Evolutionary conservation across 1,140 invertebrate genomes (phyloP), one percentile per base, ranked within the genome.

Genomic region (Penaeus japonicus): DNA sequence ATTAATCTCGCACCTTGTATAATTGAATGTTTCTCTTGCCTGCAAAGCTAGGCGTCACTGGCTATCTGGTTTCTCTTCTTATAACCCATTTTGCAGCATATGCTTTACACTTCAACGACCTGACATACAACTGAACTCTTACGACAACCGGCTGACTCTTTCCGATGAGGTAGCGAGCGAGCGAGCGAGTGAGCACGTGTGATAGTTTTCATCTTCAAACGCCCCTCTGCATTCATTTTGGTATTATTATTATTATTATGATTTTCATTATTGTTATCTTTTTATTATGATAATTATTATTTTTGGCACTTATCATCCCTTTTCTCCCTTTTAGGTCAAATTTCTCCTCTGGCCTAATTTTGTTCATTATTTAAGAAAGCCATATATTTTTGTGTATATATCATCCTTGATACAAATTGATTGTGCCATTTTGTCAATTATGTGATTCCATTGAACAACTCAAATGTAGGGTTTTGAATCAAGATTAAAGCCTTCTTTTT

Each of bases 391-490:
- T 87, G 47, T 87, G 85, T 73, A 73, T 47, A 73, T 87, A 81
- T 79, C 81, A 79, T 87, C 85, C 77, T 87, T 87, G 85, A 87
- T 87, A 87, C 85, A 87, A 87, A 87, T 87, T 80, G 47, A 47
- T 62, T 80, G 85, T 87, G 85, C 85, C 85, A 73, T 78, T 80
- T 80, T 87, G 77, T 77, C 20, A 77, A 73, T 78, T 80, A 65
- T 87, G 77, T 77, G 30, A 77, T 77, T 77, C 73, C 30, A 32
- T 39, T 77, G 73, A 47, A 85, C 75, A 77, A 82, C 55, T 27
- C 65, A 47, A 32, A 80, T 59, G 39, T 62, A 39, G 85, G 75
- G 77, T 87, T 80, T 32, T 73, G 70, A 73, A 30, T 32, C 27
- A 27, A 30, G 70, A 30, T 77, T n/a, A 10, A 77, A 77, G 47